Conservation (phyloP, 2,113 vertebrate genomes). For the Oenanthe melanoleuca region DNA sequence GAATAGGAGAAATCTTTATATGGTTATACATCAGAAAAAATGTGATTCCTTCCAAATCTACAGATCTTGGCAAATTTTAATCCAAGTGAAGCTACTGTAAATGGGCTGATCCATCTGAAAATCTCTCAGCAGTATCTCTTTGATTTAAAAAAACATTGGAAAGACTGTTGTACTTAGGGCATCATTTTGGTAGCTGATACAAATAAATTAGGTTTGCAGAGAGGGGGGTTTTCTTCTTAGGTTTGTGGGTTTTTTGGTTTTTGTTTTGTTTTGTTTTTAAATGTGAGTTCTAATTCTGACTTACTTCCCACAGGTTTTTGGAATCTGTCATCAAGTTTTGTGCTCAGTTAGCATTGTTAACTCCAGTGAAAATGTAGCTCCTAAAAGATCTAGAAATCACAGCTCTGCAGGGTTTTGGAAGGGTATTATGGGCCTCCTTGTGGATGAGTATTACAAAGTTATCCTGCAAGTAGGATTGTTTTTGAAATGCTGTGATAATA, state of each 20-base stretch:
- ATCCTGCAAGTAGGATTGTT: background rate
- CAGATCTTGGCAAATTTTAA: background rate
- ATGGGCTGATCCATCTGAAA: background rate
- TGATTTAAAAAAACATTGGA: background rate
- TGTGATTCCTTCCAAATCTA: background rate
- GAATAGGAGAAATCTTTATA: background rate
- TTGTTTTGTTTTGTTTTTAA: background rate
- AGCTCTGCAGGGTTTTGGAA: background rate
- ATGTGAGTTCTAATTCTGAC: background rate
- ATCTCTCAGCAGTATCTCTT: background rate
- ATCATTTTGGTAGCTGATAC: background rate
- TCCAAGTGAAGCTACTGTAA: background rate
- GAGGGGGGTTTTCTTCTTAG: rapidly evolving
- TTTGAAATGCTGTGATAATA: background rate
- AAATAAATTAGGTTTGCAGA: background rate
- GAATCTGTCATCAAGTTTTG: background rate
- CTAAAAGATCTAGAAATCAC: background rate
- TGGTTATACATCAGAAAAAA: background rate
- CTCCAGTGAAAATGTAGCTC: background rate
- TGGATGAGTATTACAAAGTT: background rate
- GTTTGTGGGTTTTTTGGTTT: too few species aligned
- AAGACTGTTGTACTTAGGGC: background rate
- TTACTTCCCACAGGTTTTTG: background rate
- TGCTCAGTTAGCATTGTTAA: background rate
- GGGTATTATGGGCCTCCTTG: too few species aligned